Evolutionary conservation across 2,113 vertebrate species (phyloP), one percentile per base, ranked within the genome.

Genomic region (Cinclus mexicanus): DNA sequence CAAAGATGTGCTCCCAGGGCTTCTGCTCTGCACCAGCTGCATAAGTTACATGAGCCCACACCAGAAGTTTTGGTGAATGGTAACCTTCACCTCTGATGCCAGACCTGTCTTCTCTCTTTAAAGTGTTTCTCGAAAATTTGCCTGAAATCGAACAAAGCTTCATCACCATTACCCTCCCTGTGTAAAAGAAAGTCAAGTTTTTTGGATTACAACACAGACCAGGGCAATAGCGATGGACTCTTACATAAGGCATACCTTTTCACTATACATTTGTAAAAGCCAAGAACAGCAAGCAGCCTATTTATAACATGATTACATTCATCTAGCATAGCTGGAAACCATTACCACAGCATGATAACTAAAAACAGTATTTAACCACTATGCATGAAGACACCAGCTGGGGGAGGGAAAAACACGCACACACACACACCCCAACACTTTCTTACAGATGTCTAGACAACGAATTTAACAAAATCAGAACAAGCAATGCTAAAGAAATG

Each of bases 361-460:
- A 86, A 84, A 94, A 95, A 93, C 50, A 86, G n/a, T 89, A 87
- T 84, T 89, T 81, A 95, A 93, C 82, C 49, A 90, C 93, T 61
- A 87, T 37, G 76, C 76, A 94, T 92, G 89, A 95, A 90, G 86
- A 95, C 85, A 95, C 92, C 96, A 97, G 74, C 86, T 97, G 90
- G 49, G 79, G 90, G 61, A n/a, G n/a, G 29, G 29, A 10, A 53
- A 91, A 78, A 90, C 17, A 57, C 68, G 84, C 22, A 77, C 77
- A 71, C 91, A 63, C 41, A 64, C 35, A 41, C 63, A 5, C 72
- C 2, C 2, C 10, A 94, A 52, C 69, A 85, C 64, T 94, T 95
- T 82, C 65, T 89, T 93, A 77, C 68, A 88, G 87, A 83, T 83
- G 87, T 83, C 95, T 88, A 95, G 94, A 97, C 93, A 94, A 96